phyloP scores from a whole-genome alignment of 2,797 vertebrate genomes.

The Schizothorax lantsangensis region DNA sequence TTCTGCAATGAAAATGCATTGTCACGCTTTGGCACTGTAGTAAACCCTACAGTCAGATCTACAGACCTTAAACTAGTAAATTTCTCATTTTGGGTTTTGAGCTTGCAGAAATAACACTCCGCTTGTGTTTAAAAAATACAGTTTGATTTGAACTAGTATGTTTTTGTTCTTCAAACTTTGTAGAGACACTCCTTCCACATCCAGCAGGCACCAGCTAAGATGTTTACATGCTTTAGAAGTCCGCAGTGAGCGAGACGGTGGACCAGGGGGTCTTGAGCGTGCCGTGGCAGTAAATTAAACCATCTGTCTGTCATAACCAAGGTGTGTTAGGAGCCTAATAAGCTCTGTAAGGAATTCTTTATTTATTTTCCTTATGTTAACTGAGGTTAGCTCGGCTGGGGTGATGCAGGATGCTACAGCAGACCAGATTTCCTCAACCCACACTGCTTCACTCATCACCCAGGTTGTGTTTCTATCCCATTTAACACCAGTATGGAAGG shows the following conservation, averaged over 20 bases:
- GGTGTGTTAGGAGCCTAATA: constrained; percentile 12
- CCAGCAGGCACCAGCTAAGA: neutral
- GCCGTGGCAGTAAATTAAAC: constrained; percentile 44
- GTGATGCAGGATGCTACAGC: neutral
- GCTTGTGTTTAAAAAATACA: neutral
- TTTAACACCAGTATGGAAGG: constrained; percentile 18
- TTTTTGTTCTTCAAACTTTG: neutral
- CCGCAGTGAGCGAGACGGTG: neutral
- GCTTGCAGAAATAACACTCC: neutral
- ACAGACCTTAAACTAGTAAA: neutral
- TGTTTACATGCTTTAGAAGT: constrained; percentile 26
- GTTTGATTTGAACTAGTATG: neutral
- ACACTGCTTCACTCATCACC: constrained; percentile 13
- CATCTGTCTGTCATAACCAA: constrained; percentile 44
- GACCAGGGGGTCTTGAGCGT: constrained; percentile 14
- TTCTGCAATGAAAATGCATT: neutral
- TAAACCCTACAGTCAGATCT: neutral
- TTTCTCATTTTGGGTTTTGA: neutral
- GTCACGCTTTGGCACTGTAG: neutral
- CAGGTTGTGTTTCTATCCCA: constrained; percentile 15
- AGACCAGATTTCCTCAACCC: constrained; percentile 37
- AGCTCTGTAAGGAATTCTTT: constrained; percentile 27
- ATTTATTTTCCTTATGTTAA: constrained; percentile 35
- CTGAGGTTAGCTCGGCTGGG: neutral
- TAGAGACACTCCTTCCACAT: neutral